phyloP scores from a whole-genome alignment of 2,888 invertebrate species.

The Hirudinaria manillensis region DNA sequence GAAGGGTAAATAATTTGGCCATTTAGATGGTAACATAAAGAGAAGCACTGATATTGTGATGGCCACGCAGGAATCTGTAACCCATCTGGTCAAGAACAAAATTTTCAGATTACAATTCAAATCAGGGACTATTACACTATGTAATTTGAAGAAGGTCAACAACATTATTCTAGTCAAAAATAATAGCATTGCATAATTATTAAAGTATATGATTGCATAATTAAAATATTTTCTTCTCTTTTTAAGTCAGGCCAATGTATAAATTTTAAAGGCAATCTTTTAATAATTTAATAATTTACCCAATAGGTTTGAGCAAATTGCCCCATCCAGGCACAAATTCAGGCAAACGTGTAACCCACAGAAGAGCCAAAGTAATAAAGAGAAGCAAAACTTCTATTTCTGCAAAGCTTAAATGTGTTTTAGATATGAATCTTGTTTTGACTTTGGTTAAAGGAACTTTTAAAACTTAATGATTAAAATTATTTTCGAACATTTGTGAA shows the following conservation, averaged over 20 bases:
- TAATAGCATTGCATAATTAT: too few species aligned
- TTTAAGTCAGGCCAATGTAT: not conserved
- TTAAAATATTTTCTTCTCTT: not conserved
- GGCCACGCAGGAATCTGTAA: conserved; percentile 59
- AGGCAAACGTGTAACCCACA: conserved; percentile 47
- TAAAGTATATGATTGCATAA: not conserved
- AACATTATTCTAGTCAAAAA: not conserved
- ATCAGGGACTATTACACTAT: not conserved
- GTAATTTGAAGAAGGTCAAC: not conserved
- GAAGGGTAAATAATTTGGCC: conserved; percentile 35
- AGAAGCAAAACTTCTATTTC: conserved; percentile 43
- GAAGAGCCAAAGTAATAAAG: conserved; percentile 44
- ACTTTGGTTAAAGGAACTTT: not conserved
- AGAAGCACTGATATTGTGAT: conserved; percentile 63
- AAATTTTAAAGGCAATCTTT: too few species aligned
- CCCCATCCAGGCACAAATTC: conserved; percentile 45
- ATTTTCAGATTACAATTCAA: conserved; percentile 12
- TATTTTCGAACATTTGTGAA: not conserved
- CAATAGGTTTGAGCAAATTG: conserved; percentile 43
- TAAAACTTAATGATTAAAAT: not conserved
- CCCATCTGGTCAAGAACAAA: conserved; percentile 41
- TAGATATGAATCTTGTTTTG: not conserved
- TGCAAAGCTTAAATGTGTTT: conserved; percentile 44
- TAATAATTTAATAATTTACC: conserved; percentile 23
- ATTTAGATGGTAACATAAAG: conserved; percentile 32